Evolutionary conservation across 1,140 invertebrate genomes (phyloP), one percentile per base, ranked within the genome.

Genomic region (Condylostylus longicornis): DNA sequence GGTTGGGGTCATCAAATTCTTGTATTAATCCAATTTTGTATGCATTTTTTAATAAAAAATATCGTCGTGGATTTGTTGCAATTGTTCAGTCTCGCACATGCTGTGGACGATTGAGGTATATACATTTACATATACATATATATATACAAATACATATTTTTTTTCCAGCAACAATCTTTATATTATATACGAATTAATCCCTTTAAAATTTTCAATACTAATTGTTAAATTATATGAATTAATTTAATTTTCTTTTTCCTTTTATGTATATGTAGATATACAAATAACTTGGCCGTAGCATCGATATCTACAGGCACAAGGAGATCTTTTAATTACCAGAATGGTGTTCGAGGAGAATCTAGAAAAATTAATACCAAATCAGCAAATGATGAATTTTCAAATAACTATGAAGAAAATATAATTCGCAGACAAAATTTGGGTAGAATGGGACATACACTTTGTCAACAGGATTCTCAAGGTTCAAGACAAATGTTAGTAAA

Each of bases 21-120:
- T 95, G 89, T 68, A 89, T 98, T 48, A 98, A 98, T 64, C 94
- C 94, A 0, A 80, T 95, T 25, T 72, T 98, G n/a, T 97, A 97
- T 62, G 89, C 90, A 1, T 93, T 89, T 60, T 94, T 95, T 66
- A 95, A 94, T 60, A 89, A 93, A 48, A 96, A 96, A 58, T 97
- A 91, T 57, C 69, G 90, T 2, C 77, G 82, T 27, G 91, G 91
- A 2, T 97, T 96, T 62, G 74, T 82, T 3, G 85, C 85, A 7
- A 84, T 94, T 19, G 69, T 93, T 1, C 80, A 83, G 54, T 84
- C 80, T 44, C 69, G 79, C 19, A 74, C 75, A 40, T 89, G 84
- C 62, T 89, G 84, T 53, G 82, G 80, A 5, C 71, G 81, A 29
- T 64, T 86, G 18, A 70, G 81, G 21, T 84, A 79, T 29, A 47